Percentiles rank a stretch among this genome's conserved stretches.
These are phyloP conservation scores for Enteromius radiatus DNA, from an alignment of 2,797 vertebrate species.

Conservation along the genomic window DNA sequence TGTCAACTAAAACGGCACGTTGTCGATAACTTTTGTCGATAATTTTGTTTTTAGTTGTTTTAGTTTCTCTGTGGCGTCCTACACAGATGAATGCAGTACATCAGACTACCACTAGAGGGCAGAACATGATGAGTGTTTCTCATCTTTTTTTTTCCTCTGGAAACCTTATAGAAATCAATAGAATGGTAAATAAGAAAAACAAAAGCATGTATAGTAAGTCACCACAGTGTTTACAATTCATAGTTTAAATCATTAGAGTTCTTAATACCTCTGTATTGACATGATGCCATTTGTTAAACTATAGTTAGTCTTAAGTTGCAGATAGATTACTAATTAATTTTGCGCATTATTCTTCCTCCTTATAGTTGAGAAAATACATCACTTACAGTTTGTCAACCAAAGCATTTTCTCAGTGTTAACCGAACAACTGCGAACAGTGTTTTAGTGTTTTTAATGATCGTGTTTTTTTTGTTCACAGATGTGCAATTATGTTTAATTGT, in stretches of 20 bases:
- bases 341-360: not conserved
- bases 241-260: not conserved
- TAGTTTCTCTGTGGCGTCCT: not conserved
- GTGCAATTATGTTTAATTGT: not conserved
- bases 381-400: not conserved
- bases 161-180: not conserved
- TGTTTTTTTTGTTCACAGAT: not conserved
- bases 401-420: not conserved
- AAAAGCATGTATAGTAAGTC: not conserved
- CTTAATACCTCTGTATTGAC: not conserved
- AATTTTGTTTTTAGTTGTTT: not conserved
- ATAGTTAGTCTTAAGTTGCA: not conserved
- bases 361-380: not conserved
- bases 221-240: not conserved
- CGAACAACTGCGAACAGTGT: not conserved
- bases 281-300: not conserved
- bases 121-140: not conserved
- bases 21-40: not conserved
- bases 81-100: not conserved
- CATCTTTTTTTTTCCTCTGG: not conserved
- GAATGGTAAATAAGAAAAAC: not conserved
- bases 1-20: not conserved
- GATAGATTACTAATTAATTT: not conserved
- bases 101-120: not conserved
- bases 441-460: not conserved